phyloP scores from a whole-genome alignment of 2,888 invertebrate genomes.

The Heliconius cydno region DNA sequence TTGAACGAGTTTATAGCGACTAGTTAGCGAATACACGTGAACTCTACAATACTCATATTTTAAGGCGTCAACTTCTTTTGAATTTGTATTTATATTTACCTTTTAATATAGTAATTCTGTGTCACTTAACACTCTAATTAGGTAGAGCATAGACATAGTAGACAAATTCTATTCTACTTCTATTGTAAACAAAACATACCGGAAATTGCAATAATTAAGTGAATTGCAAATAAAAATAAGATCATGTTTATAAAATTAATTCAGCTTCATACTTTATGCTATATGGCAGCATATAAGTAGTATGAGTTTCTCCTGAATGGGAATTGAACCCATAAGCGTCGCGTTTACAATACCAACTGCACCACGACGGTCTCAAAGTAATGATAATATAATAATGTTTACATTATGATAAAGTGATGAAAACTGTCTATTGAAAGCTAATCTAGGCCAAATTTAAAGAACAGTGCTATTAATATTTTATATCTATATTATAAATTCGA shows the following conservation, averaged over 20 bases:
- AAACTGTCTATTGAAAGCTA: background rate
- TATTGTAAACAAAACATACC: background rate
- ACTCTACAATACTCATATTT: background rate
- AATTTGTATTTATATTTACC: background rate
- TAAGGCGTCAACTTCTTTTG: conserved; percentile 14
- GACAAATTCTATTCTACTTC: background rate
- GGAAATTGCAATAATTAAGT: background rate
- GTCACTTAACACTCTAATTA: conserved; percentile 3
- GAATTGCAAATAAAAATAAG: background rate
- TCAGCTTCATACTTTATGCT: too few species aligned
- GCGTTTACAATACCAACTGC: too few species aligned
- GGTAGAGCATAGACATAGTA: background rate
- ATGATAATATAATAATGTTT: background rate
- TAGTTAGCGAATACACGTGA: conserved; percentile 25
- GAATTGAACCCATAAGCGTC: too few species aligned
- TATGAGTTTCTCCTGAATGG: too few species aligned
- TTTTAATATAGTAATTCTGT: conserved; percentile 2
- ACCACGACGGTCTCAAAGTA: too few species aligned
- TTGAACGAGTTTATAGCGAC: background rate
- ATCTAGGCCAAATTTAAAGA: background rate
- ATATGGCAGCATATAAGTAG: too few species aligned
- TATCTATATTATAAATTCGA: too few species aligned
- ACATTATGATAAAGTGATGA: background rate
- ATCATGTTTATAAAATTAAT: too few species aligned
- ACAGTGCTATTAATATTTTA: background rate